A percentile compares a stretch with the other conserved stretches of the same genome.
These are phyloP conservation scores for Rhizoglyphus robini DNA, from an alignment of 1,140 invertebrate species.

Conservation along the genomic window DNA sequence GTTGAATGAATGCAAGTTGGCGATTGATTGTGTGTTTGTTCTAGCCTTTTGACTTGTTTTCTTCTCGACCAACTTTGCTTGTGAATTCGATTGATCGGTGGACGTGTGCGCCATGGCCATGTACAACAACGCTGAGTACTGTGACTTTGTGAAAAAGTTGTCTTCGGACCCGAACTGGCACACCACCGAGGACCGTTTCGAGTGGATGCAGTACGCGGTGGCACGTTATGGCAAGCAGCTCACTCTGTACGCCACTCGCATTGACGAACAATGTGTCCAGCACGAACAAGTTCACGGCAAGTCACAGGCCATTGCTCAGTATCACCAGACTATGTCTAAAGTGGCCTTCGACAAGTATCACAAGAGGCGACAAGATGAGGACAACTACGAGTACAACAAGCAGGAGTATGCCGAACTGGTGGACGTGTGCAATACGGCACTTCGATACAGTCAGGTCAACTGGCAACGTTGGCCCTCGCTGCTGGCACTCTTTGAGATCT, in stretches of 20 bases:
- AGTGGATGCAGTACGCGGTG: no score
- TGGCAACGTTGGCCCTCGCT: not conserved
- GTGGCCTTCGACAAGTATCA: not conserved
- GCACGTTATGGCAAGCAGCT: no score
- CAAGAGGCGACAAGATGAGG: not conserved
- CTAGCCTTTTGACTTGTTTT: no score
- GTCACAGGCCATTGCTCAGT: not conserved
- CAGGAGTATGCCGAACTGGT: not conserved
- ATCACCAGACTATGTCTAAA: not conserved
- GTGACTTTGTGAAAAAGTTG: not conserved
- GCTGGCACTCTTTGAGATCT: not conserved
- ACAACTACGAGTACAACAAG: not conserved
- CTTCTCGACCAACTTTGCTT: no score
- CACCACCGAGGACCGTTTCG: not conserved
- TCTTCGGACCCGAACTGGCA: not conserved
- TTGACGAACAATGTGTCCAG: not conserved
- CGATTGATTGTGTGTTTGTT: no score
- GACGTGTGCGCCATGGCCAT: not conserved
- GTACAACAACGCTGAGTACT: not conserved
- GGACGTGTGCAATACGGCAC: not conserved
- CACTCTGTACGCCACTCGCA: not conserved
- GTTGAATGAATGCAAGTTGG: no score
- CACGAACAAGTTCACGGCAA: not conserved
- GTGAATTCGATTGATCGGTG: no score
- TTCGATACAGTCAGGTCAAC: not conserved